Percentiles rank a stretch among this genome's conserved stretches.
Conservation (phyloP, 2,888 invertebrate species). For the Drosophila neotestacea region DNA sequence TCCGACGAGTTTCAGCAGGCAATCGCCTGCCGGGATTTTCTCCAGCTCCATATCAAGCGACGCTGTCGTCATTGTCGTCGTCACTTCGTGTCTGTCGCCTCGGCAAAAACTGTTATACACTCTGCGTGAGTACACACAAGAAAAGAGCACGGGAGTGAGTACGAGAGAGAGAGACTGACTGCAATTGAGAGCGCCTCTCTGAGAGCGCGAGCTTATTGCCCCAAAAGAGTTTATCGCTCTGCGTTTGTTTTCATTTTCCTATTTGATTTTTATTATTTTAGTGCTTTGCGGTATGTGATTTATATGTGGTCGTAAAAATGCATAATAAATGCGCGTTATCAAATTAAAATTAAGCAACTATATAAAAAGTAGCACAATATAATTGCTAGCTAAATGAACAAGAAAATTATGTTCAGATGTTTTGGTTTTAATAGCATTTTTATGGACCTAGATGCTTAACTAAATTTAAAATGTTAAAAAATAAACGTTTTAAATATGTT, state of each 20-base stretch:
- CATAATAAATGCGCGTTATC: conserved; percentile 55
- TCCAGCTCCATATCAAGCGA: background rate
- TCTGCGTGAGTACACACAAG: conserved; percentile 12
- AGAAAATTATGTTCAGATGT: background rate
- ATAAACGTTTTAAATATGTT: too few relatives aligned
- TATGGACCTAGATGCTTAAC: too few relatives aligned
- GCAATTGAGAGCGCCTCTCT: conserved; percentile 2
- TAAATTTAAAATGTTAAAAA: too few relatives aligned
- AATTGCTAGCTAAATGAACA: conserved; percentile 1
- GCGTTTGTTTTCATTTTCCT: conserved; percentile 43
- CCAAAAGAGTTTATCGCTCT: conserved; percentile 15
- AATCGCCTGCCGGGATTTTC: conserved; percentile 32
- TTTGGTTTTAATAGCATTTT: background rate
- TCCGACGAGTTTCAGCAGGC: conserved; percentile 66
- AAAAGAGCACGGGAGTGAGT: conserved; percentile 15
- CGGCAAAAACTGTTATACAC: conserved; percentile 61
- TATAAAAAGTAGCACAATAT: conserved; percentile 9
- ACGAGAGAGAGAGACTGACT: background rate
- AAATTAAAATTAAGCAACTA: conserved; percentile 54
- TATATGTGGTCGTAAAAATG: conserved; percentile 57
- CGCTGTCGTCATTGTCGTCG: conserved; percentile 20
- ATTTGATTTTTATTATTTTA: conserved; percentile 43
- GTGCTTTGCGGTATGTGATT: conserved; percentile 60
- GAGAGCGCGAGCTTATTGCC: conserved; percentile 8
- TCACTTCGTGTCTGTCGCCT: conserved; percentile 20